Conservation (phyloP, 2,113 vertebrate species). For the Larimichthys polyactis region DNA sequence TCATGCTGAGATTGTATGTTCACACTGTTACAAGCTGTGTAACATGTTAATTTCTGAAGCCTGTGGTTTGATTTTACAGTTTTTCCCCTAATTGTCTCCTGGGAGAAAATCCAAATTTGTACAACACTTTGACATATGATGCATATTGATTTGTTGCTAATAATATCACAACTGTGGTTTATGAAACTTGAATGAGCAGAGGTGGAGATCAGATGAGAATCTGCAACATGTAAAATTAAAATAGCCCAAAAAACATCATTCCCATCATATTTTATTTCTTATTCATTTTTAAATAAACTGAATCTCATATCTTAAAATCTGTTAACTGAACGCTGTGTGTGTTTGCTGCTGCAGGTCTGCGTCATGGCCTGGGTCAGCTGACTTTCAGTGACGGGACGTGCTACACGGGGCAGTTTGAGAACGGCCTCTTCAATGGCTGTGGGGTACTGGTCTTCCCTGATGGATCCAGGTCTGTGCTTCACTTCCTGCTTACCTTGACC, state of each 20-base stretch:
- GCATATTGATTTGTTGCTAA: no score
- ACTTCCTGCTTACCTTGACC: background rate
- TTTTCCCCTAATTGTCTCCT: background rate
- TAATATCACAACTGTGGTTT: no score
- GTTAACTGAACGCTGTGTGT: background rate
- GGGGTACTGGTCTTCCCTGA: slow-evolving; percentile 94
- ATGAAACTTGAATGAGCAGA: no score
- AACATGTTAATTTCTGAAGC: no score
- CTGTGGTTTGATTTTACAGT: background rate
- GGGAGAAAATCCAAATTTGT: background rate
- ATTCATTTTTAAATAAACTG: background rate
- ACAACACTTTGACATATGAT: no score
- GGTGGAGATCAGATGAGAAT: no score
- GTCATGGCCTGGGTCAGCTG: slow-evolving; percentile 95
- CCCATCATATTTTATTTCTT: no score
- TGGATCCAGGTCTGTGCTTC: slow-evolving; percentile 88
- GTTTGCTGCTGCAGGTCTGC: slow-evolving; percentile 85
- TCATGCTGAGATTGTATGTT: background rate
- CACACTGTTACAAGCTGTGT: no score
- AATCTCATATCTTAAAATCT: background rate
- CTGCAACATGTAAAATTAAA: no score
- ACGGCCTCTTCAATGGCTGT: slow-evolving; percentile 95
- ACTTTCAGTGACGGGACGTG: slow-evolving; percentile 93
- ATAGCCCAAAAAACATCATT: no score
- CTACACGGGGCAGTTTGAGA: slow-evolving; percentile 97